These are phyloP conservation scores for Apodemus agrarius DNA, from an alignment of 2,797 vertebrate species.

Conservation along the genomic window DNA sequence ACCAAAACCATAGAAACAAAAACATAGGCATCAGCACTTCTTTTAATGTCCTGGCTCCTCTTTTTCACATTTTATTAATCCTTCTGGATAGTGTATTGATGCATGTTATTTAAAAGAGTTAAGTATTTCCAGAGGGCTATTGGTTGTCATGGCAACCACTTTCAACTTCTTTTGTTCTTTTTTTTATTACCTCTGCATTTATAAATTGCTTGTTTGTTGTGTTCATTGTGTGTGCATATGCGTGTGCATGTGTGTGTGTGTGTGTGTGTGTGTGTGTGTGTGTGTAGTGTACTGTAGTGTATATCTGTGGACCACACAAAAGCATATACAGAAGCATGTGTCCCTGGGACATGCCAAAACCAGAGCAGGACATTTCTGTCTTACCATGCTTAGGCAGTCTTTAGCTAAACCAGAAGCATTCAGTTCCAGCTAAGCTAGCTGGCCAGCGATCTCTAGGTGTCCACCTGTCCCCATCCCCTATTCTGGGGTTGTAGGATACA, in stretches of 20 bases:
- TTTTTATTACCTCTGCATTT: not conserved
- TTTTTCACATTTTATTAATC: conserved; percentile 5
- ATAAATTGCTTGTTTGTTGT: not conserved
- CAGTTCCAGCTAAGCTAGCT: not conserved
- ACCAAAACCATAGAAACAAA: not conserved
- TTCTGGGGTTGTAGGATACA: too few species aligned
- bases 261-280: not conserved
- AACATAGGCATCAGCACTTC: not conserved
- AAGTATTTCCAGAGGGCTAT: not conserved
- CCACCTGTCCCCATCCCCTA: too few species aligned
- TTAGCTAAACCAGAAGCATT: not conserved
- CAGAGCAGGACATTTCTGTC: not conserved
- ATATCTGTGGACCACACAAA: not conserved
- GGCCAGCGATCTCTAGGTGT: not conserved
- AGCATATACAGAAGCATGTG: not conserved
- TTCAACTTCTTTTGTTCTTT: not conserved
- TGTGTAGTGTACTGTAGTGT: not conserved
- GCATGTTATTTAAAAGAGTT: not conserved
- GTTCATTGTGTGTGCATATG: not conserved
- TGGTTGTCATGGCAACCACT: not conserved
- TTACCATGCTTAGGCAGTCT: not conserved
- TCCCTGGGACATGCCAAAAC: not conserved
- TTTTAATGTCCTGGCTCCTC: not conserved
- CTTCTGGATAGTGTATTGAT: not conserved
- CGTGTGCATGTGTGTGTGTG: not conserved